Evolutionary conservation across 2,888 invertebrate species (phyloP).

Genomic region (Eupithecia tripunctaria): DNA sequence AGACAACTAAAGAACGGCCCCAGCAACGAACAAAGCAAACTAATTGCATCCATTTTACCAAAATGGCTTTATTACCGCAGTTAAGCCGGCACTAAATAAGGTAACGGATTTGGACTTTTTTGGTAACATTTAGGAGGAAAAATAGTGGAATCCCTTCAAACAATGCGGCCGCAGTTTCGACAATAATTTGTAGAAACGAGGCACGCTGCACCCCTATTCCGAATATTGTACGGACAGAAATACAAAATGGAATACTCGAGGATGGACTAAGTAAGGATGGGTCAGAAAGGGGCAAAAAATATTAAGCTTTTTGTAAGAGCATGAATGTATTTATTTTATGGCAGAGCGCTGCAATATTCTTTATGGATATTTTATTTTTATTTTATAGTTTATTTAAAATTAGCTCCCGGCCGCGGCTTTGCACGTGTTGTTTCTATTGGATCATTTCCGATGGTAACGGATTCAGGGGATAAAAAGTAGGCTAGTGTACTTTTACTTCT

Average conservation of each 20-base stretch:
- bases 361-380: no score
- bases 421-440: no score
- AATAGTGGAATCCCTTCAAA: slow-evolving; percentile 53
- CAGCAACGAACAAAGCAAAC: slow-evolving; percentile 16
- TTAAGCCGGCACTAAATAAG: slow-evolving; percentile 50
- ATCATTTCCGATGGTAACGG: not conserved
- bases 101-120: slow-evolving; percentile 46
- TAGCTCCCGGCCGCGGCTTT: no score
- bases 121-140: slow-evolving; percentile 55
- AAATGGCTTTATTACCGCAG: slow-evolving; percentile 39
- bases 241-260: slow-evolving; percentile 15
- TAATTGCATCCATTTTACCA: slow-evolving; percentile 36
- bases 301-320: not conserved
- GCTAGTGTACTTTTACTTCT: no score
- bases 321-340: not conserved
- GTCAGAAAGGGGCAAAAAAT: not conserved
- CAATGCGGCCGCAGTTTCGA: slow-evolving; percentile 52
- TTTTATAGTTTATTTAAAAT: no score
- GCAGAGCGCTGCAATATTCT: not conserved
- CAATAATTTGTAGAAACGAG: slow-evolving; percentile 61
- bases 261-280: not conserved
- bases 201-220: slow-evolving; percentile 51
- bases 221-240: slow-evolving; percentile 26
- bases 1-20: slow-evolving; percentile 8
- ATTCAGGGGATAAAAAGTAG: no score